Base-by-base conservation (phyloP, 2,797 vertebrate species). In the Arremon brunneinucha region DNA sequence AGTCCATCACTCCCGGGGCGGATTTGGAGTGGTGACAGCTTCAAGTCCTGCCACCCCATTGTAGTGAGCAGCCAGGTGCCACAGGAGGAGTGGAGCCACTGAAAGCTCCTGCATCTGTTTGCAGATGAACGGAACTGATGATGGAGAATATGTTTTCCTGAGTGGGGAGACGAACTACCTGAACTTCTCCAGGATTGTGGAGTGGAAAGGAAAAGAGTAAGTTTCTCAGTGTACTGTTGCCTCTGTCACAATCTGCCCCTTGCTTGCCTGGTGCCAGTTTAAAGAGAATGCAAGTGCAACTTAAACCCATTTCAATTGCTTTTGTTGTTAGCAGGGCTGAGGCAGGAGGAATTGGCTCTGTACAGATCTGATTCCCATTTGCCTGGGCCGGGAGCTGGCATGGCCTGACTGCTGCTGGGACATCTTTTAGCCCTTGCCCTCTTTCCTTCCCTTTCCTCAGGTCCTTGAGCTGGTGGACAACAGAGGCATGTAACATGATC, bases 401-500 rank as follows among this genome's bases (percentile, higher is more conserved):
- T 39, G 10, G 2, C 39, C 35, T 87, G 23, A n/a, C 14, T 30
- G 32, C 43, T 4, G 8, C 26, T 52, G 4, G 2, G 19, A 67
- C 13, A 4, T 50, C 27, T 47, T 69, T 41, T 50, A 63, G 21
- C 18, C 14, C 46, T 65, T 57, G 9, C 18, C 77, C 32, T 56
- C 37, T 56, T 62, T 65, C 60, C 49, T 81, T 79, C 16, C 4
- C 88, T 77, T 46, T 67, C 39, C 47, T 56, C 91, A 99, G 99
- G 49, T 97, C 97, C 1, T 95, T 99, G 91, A 93, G 96, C 34
- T 99, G 99, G 99, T 99, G 99, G 99, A 97, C 97, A 14, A 98
- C 99, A 23, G 97, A 98, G 8, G 69, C 95, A 0, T 99, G 99
- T 95, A 99, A 99, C 69, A 99, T 99, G 99, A 99, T 99, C 90